Base-by-base conservation (phyloP, 2,888 invertebrate genomes). In the Alloplasta piceator region DNA sequence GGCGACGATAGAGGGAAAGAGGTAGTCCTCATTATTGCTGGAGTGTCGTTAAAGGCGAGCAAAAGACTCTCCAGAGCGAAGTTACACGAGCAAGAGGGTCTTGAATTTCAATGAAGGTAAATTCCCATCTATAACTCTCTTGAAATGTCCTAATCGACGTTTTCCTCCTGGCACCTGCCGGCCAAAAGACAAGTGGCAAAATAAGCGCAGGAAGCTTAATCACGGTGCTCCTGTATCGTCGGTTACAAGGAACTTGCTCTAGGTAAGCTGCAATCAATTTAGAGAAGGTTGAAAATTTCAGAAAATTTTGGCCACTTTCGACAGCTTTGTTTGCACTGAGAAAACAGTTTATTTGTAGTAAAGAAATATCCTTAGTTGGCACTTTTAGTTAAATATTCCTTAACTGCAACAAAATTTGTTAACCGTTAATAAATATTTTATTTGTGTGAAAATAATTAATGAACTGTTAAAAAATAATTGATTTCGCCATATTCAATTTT, bases 31-130 rank as follows among this genome's bases (percentile, higher is more conserved):
- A 86, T 88, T 88, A 87, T 82, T 83, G 78, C 82, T 79, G 68
- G 41, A 41, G 48, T 78, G 86, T 87, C 85, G 86, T 88, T 88
- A 88, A 88, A 86, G 85, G 86, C 83, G 85, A 87, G 87, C 85
- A 86, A 88, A 88, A 84, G 83, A 88, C 85, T 86, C 56, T 41
- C 58, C 46, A 60, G 61, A 76, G 52, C 26, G 16, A 52, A 46
- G 71, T 50, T 71, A 77, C 75, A 73, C 74, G n/a, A n/a, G n/a
- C 48, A 41, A 50, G 84, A 82, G 12, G 41, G 63, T 56, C 71
- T 80, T 84, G 85, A 86, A 88, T 86, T 85, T 87, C 84, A 85
- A 84, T 83, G 83, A 77, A 82, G 85, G 85, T 87, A 87, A 88
- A 87, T 88, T 86, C 87, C 84, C 87, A 86, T 87, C 86, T 86